Percentiles rank a stretch among this genome's conserved stretches.
These are phyloP conservation scores for Diarsia dahlii DNA, from an alignment of 2,888 invertebrate genomes.

Conservation along the genomic window DNA sequence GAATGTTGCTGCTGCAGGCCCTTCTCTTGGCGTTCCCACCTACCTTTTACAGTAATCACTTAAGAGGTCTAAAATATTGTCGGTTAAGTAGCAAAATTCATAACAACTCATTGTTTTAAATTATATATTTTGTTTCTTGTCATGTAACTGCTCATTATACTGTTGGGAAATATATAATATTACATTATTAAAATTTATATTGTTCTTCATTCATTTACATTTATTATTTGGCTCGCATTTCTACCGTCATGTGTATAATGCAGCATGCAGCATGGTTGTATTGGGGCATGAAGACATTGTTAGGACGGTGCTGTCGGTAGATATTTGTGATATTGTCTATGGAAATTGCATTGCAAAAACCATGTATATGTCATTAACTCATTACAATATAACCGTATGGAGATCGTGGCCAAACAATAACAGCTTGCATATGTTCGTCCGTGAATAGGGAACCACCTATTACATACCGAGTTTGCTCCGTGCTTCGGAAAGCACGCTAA, in stretches of 20 bases:
- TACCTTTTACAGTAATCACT: not conserved
- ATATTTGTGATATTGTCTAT: not conserved
- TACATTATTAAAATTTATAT: not conserved
- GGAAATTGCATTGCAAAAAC: not conserved
- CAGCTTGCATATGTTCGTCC: no score
- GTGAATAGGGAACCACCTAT: no score
- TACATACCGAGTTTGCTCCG: no score
- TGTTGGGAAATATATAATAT: conserved; percentile 7
- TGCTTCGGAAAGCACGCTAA: no score
- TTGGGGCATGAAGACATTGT: not conserved
- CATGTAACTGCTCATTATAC: not conserved
- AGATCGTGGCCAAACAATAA: no score
- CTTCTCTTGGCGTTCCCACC: no score
- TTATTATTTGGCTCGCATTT: not conserved
- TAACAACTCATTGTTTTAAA: not conserved
- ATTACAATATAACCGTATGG: not conserved
- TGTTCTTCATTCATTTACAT: conserved; percentile 12
- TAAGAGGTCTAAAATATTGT: not conserved
- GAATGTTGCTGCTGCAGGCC: not conserved
- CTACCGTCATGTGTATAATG: not conserved
- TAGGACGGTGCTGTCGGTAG: not conserved
- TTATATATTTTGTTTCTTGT: conserved; percentile 6
- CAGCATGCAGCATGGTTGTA: not conserved
- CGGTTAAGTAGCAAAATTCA: not conserved
- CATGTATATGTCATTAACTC: no score